phyloP scores from a whole-genome alignment of 2,113 vertebrate species.

The Pionites leucogaster region DNA sequence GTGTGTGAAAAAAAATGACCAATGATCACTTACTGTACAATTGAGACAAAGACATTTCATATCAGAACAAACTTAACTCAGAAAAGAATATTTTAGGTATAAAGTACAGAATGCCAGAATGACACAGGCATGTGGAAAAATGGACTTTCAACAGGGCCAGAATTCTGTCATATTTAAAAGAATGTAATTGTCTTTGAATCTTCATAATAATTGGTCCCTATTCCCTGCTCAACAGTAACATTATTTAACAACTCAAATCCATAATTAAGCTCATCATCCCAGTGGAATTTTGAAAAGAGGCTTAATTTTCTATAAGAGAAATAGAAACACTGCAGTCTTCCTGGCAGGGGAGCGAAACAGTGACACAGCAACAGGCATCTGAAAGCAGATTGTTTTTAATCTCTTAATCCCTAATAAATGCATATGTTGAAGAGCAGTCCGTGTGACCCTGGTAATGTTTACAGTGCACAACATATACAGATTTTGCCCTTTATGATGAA shows the following conservation, averaged over 20 bases:
- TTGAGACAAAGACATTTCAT: neutral
- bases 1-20: neutral
- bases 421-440: neutral
- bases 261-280: slow-evolving; percentile 63
- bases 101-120: neutral
- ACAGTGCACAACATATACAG: neutral
- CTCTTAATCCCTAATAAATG: slow-evolving; percentile 14
- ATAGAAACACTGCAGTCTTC: neutral
- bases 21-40: neutral
- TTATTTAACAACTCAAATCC: slow-evolving; percentile 36
- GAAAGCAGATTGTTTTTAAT: slow-evolving; percentile 33
- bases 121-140: neutral
- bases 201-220: neutral
- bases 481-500: neutral
- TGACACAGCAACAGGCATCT: slow-evolving; percentile 27
- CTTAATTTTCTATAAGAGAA: slow-evolving; percentile 48
- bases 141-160: neutral
- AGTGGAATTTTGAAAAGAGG: slow-evolving; percentile 41
- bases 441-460: neutral
- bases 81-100: neutral
- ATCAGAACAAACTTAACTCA: neutral
- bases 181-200: neutral
- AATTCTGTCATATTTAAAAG: neutral
- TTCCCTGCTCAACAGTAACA: slow-evolving; percentile 21
- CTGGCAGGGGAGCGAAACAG: neutral